A percentile compares a stretch with the other conserved stretches of the same genome.
phyloP scores from a whole-genome alignment of 2,888 invertebrate genomes.

The Cinara cedri region DNA sequence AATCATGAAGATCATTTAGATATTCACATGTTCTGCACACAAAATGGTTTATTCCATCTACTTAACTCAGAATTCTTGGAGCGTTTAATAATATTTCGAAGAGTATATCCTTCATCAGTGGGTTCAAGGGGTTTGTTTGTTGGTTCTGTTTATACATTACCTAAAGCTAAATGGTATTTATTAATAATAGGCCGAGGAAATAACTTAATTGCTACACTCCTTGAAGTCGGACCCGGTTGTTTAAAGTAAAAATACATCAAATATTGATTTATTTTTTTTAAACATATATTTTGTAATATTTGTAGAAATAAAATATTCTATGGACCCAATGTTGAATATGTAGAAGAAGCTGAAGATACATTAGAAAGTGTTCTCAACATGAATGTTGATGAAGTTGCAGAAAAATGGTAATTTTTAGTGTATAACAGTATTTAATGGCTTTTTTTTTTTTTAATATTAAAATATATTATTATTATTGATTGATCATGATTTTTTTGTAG shows the following conservation, averaged over 20 bases:
- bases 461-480: background rate
- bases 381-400: slow-evolving; percentile 75
- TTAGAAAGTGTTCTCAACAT: slow-evolving; percentile 77
- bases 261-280: background rate
- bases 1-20: slow-evolving; percentile 76
- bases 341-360: slow-evolving; percentile 89
- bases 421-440: too few relatives aligned
- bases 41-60: slow-evolving; percentile 76
- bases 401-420: slow-evolving; percentile 66
- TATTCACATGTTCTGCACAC: slow-evolving; percentile 75
- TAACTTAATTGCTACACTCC: slow-evolving; percentile 69
- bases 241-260: slow-evolving; percentile 27
- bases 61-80: slow-evolving; percentile 72
- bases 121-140: slow-evolving; percentile 29
- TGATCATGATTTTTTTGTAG: background rate
- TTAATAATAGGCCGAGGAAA: slow-evolving; percentile 75
- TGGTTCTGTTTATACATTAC: slow-evolving; percentile 64
- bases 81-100: slow-evolving; percentile 78
- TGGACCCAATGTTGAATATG: slow-evolving; percentile 81
- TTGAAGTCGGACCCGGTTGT: slow-evolving; percentile 71
- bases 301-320: slow-evolving; percentile 68
- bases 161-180: slow-evolving; percentile 74
- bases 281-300: slow-evolving; percentile 52
- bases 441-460: too few relatives aligned
- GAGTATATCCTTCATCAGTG: slow-evolving; percentile 71